phyloP scores from a whole-genome alignment of 1,140 invertebrate genomes.

The Mesaphorura yosii region DNA sequence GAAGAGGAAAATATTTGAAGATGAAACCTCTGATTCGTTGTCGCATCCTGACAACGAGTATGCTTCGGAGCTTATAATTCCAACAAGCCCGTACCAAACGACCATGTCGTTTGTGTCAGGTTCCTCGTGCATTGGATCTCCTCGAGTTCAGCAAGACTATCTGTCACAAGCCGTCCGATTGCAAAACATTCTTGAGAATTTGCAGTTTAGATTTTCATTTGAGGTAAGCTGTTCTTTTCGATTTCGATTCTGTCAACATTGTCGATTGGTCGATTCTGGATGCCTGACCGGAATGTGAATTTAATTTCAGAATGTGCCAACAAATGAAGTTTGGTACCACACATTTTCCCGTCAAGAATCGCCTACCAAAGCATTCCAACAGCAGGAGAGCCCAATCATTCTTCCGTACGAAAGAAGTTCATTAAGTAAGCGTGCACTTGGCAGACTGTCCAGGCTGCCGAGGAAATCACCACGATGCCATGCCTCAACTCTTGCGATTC shows the following conservation, averaged over 20 bases:
- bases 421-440: constrained; percentile 33
- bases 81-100: too few species aligned
- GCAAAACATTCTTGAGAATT: constrained; percentile 16
- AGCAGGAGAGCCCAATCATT: constrained; percentile 47
- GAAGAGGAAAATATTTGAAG: too few species aligned
- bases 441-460: constrained; percentile 45
- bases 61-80: too few species aligned
- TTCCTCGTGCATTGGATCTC: too few species aligned
- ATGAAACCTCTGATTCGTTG: too few species aligned
- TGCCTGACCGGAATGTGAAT: neutral
- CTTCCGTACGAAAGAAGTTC: constrained; percentile 57
- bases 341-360: constrained; percentile 62
- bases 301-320: constrained; percentile 41
- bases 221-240: constrained; percentile 26
- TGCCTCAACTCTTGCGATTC: constrained; percentile 66
- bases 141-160: too few species aligned
- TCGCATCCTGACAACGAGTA: too few species aligned
- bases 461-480: constrained; percentile 73
- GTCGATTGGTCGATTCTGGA: too few species aligned
- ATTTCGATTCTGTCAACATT: too few species aligned
- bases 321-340: constrained; percentile 61
- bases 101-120: too few species aligned
- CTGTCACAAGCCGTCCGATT: constrained; percentile 28
- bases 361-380: constrained; percentile 45
- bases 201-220: constrained; percentile 26